Evolutionary conservation across 2,797 vertebrate species (phyloP).

Genomic region (Anisognathus igniventris): DNA sequence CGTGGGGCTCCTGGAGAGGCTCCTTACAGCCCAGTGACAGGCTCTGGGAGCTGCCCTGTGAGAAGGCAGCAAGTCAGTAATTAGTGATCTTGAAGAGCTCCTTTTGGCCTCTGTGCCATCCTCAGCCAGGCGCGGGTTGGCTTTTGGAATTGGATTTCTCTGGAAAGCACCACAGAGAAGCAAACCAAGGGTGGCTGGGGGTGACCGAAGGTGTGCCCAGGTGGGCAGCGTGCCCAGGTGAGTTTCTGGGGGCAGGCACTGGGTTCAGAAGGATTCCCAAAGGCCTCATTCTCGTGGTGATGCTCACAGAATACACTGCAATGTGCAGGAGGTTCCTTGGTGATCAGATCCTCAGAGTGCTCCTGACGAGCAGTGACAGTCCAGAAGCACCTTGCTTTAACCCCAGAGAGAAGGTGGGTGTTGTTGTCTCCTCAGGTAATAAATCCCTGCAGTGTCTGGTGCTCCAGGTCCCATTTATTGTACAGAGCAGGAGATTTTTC

Average conservation of each 20-base stretch:
- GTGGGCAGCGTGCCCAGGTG: background rate
- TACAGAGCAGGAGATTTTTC: background rate
- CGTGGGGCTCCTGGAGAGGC: rapidly evolving
- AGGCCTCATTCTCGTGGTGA: rapidly evolving
- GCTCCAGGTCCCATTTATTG: background rate
- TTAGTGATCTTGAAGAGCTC: background rate
- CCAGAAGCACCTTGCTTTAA: background rate
- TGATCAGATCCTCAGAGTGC: background rate
- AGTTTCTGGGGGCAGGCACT: background rate
- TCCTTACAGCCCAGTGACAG: background rate
- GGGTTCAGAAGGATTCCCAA: background rate
- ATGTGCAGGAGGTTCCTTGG: rapidly evolving
- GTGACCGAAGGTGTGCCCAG: background rate
- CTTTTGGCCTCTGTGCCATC: background rate
- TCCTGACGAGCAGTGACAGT: background rate
- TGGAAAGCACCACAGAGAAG: rapidly evolving
- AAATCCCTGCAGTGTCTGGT: background rate
- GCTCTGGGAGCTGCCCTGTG: rapidly evolving
- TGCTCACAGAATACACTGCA: rapidly evolving
- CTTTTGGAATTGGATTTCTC: background rate
- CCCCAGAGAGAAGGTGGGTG: background rate
- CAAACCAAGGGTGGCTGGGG: rapidly evolving
- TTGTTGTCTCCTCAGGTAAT: background rate
- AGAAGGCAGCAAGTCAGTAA: background rate
- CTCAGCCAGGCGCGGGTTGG: background rate